phyloP scores from a whole-genome alignment of 2,113 vertebrate genomes.

The Tor tambroides region DNA sequence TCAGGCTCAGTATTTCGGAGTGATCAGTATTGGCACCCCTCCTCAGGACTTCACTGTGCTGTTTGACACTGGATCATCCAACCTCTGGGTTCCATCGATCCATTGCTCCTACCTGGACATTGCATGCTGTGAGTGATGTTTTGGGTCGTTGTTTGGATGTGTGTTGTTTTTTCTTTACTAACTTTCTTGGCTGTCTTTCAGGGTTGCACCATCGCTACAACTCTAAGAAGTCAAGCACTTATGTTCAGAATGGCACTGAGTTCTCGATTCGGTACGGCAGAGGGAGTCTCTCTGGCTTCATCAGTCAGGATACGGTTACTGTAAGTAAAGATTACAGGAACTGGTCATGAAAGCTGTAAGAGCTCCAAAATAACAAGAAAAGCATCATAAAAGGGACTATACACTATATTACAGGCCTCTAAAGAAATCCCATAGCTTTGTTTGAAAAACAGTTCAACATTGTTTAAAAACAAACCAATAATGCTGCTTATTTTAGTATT shows the following conservation, averaged over 20 bases:
- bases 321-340: constrained; percentile 68
- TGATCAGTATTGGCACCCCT: constrained; percentile 83
- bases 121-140: constrained; percentile 84
- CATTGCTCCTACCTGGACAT: constrained; percentile 79
- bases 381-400: neutral
- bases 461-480: neutral
- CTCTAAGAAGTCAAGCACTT: constrained; percentile 80
- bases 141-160: neutral
- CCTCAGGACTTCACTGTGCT: constrained; percentile 85
- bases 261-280: constrained; percentile 83
- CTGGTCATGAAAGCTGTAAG: neutral
- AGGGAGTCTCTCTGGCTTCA: constrained; percentile 80
- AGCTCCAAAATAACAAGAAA: neutral
- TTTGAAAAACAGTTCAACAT: neutral
- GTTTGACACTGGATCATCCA: constrained; percentile 90
- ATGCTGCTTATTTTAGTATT: neutral
- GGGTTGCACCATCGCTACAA: constrained; percentile 85
- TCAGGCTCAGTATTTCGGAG: constrained; percentile 86
- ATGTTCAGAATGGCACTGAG: constrained; percentile 74
- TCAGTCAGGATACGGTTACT: constrained; percentile 82
- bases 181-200: constrained; percentile 52
- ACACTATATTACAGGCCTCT: neutral
- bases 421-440: neutral
- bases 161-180: neutral
- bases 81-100: constrained; percentile 88